A percentile compares a stretch with the other conserved stretches of the same genome.
phyloP scores from a whole-genome alignment of 23 tunicate species.

The Styela clava region DNA sequence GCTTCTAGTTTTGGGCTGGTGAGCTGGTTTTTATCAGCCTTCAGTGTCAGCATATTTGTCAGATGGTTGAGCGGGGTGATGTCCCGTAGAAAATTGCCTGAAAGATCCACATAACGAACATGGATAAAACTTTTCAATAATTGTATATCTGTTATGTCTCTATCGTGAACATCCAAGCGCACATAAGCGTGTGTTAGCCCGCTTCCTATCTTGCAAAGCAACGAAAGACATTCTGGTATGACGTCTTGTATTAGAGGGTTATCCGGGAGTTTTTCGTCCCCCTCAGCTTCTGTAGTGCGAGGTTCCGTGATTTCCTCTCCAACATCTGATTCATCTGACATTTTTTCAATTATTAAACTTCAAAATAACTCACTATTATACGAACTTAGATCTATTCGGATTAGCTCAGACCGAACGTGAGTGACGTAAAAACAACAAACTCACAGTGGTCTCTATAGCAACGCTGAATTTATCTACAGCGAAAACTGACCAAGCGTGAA shows the following conservation, averaged over 20 bases:
- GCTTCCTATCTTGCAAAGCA: slow-evolving; percentile 89
- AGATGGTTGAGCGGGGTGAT: slow-evolving; percentile 59
- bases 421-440: too few relatives aligned
- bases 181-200: slow-evolving; percentile 94
- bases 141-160: slow-evolving; percentile 74
- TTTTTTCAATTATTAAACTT: slow-evolving; percentile 25
- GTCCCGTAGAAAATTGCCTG: slow-evolving; percentile 64
- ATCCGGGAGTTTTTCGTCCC: slow-evolving; percentile 61
- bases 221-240: slow-evolving; percentile 82
- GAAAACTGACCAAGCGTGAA: neutral
- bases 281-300: slow-evolving; percentile 21
- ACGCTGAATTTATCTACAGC: neutral
- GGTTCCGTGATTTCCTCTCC: slow-evolving; percentile 40
- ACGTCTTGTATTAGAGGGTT: slow-evolving; percentile 86
- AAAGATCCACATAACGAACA: slow-evolving; percentile 74
- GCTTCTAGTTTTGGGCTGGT: slow-evolving; percentile 53
- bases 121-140: slow-evolving; percentile 67
- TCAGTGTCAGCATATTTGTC: slow-evolving; percentile 60
- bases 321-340: slow-evolving; percentile 61
- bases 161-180: slow-evolving; percentile 61
- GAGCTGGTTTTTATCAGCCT: slow-evolving; percentile 80
- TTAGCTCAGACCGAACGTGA: too few relatives aligned
- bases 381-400: too few relatives aligned
- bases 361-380: neutral
- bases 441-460: neutral